Percentiles rank a stretch among this genome's conserved stretches.
Conservation (phyloP, 2,888 invertebrate species). For the Tinea pellionella region DNA sequence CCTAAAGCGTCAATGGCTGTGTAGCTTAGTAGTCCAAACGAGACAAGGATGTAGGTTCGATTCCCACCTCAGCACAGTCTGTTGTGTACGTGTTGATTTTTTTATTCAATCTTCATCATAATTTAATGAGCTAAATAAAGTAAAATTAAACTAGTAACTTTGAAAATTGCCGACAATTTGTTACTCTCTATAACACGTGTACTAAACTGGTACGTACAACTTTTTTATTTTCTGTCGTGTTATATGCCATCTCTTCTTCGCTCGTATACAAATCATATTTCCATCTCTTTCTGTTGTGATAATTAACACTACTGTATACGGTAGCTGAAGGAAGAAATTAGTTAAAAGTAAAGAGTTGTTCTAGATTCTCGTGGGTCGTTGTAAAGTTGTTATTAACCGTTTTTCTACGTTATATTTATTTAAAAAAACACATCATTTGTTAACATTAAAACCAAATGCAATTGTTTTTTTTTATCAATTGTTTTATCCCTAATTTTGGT, state of each 20-base stretch:
- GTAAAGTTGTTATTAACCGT: not conserved
- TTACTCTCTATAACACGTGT: not conserved
- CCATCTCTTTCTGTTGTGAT: slow-evolving; percentile 32
- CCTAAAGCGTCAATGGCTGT: no score
- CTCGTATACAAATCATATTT: slow-evolving; percentile 15
- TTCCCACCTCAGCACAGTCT: no score
- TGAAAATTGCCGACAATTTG: not conserved
- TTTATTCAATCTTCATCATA: no score
- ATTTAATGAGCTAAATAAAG: not conserved
- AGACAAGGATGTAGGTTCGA: no score
- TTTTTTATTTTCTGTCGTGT: slow-evolving; percentile 7
- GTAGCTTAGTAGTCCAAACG: no score
- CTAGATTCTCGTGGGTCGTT: not conserved
- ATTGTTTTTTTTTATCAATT: no score
- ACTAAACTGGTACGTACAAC: slow-evolving; percentile 7
- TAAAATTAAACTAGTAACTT: not conserved
- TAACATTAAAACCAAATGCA: no score
- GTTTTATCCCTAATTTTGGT: no score
- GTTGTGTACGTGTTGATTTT: no score
- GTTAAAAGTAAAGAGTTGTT: slow-evolving; percentile 32
- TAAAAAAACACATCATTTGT: no score
- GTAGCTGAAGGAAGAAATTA: slow-evolving; percentile 63
- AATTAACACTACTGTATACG: slow-evolving; percentile 59
- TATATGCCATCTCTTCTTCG: not conserved
- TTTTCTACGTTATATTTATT: not conserved